These are phyloP conservation scores for Temnothorax ravouxi DNA, from an alignment of 2,888 invertebrate genomes.

Conservation along the genomic window DNA sequence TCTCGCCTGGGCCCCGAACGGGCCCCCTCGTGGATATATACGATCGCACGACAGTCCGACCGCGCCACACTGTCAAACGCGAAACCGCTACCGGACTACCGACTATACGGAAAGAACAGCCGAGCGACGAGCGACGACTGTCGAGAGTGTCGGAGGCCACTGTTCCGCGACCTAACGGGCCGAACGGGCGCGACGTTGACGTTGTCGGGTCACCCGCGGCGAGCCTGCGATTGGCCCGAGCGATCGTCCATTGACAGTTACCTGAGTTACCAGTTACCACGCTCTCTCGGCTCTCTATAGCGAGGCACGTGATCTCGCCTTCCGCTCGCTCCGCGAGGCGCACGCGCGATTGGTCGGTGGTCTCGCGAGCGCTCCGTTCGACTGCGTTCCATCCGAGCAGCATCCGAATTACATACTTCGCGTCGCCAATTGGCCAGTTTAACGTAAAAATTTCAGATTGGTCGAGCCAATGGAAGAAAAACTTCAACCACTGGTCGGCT, in stretches of 20 bases:
- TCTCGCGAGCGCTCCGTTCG: background rate
- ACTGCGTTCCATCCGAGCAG: background rate
- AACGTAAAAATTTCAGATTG: background rate
- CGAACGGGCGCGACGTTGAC: conserved; percentile 84
- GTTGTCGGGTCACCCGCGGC: conserved; percentile 80
- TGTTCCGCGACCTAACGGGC: conserved; percentile 72
- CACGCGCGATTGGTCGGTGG: background rate
- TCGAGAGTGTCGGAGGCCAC: conserved; percentile 62
- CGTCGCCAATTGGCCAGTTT: background rate
- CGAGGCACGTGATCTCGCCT: conserved; percentile 69
- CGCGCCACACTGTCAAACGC: conserved; percentile 73
- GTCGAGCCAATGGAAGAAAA: background rate
- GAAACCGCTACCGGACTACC: conserved; percentile 69
- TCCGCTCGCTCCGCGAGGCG: conserved; percentile 64
- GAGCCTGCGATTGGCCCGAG: conserved; percentile 67
- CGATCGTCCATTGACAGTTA: conserved; percentile 70
- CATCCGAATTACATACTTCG: background rate
- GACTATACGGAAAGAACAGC: conserved; percentile 5
- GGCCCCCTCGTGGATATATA: conserved; percentile 67
- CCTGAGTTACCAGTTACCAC: conserved; percentile 58
- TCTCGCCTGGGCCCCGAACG: conserved; percentile 68
- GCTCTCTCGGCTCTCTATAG: conserved; percentile 38
- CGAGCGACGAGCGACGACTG: conserved; percentile 53
- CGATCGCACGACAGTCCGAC: conserved; percentile 54
- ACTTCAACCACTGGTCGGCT: no score